Conservation (phyloP, 1,140 invertebrate species). For the Anastatus disparis region DNA sequence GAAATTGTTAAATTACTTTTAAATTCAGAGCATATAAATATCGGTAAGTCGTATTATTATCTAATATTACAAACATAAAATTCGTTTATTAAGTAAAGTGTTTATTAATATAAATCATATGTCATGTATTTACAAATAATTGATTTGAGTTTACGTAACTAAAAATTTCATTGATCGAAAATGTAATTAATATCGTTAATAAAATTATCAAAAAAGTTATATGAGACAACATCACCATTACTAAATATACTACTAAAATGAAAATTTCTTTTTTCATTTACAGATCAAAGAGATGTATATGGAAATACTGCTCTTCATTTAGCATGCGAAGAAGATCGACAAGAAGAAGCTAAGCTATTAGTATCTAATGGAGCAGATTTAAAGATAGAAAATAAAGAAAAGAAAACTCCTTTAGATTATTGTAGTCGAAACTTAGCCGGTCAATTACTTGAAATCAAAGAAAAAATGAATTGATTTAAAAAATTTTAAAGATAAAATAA, state of each 20-base stretch:
- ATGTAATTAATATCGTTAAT: too few species aligned
- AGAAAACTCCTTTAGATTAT: slow-evolving; percentile 78
- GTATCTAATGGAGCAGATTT: slow-evolving; percentile 75
- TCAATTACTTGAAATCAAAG: slow-evolving; percentile 48
- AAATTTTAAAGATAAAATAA: too few species aligned
- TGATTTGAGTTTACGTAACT: too few species aligned
- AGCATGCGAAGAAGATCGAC: slow-evolving; percentile 85
- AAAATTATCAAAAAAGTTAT: too few species aligned
- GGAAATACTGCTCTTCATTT: slow-evolving; percentile 84
- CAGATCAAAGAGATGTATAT: slow-evolving; percentile 72
- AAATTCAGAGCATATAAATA: slow-evolving; percentile 65
- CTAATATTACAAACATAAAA: neutral
- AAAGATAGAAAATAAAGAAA: slow-evolving; percentile 75
- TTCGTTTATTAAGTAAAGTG: too few species aligned
- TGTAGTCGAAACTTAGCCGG: slow-evolving; percentile 63
- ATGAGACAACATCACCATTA: too few species aligned
- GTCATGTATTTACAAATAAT: too few species aligned
- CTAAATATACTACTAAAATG: neutral
- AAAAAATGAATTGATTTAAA: too few species aligned
- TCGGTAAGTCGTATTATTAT: slow-evolving; percentile 49
- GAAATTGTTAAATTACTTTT: slow-evolving; percentile 78
- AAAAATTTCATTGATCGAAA: too few species aligned
- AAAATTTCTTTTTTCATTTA: slow-evolving; percentile 21
- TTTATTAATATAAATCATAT: too few species aligned
- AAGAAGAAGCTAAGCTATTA: slow-evolving; percentile 76